Percentiles rank a stretch among this genome's conserved stretches.
Evolutionary conservation across 2,888 invertebrate species (phyloP).

Genomic region (Mamestra brassicae): DNA sequence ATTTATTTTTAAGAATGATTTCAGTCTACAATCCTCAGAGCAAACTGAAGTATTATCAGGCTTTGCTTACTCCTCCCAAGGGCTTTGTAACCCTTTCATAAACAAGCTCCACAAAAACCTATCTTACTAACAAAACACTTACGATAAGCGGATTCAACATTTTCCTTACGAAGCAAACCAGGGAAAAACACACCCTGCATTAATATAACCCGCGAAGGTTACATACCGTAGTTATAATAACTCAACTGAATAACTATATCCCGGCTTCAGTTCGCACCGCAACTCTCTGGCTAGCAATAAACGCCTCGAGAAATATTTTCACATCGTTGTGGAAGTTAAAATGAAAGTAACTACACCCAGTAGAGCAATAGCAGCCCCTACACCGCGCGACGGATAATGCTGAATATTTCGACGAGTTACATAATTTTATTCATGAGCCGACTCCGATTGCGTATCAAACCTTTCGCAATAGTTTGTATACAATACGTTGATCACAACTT

Average conservation of each 20-base stretch:
- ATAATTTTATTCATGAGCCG: conserved; percentile 88
- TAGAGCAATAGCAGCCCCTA: conserved; percentile 83
- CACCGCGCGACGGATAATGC: conserved; percentile 81
- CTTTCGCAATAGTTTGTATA: conserved; percentile 74
- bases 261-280: conserved; percentile 72
- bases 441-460: conserved; percentile 78
- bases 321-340: conserved; percentile 90
- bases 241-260: conserved; percentile 71
- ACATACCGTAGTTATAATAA: conserved; percentile 69
- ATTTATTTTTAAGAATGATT: conserved; percentile 16
- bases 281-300: conserved; percentile 87
- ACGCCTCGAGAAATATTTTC: conserved; percentile 89
- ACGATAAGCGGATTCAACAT: conserved; percentile 31
- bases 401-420: conserved; percentile 84
- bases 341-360: conserved; percentile 89
- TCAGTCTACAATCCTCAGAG: neutral
- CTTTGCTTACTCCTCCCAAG: neutral
- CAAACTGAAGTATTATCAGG: neutral
- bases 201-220: conserved; percentile 61
- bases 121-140: conserved; percentile 32
- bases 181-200: conserved; percentile 51
- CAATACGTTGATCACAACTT: conserved; percentile 62
- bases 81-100: conserved; percentile 27
- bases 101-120: conserved; percentile 24
- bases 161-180: conserved; percentile 27